These are phyloP conservation scores for Tiphia femorata DNA, from an alignment of 2,888 invertebrate genomes.

Conservation along the genomic window DNA sequence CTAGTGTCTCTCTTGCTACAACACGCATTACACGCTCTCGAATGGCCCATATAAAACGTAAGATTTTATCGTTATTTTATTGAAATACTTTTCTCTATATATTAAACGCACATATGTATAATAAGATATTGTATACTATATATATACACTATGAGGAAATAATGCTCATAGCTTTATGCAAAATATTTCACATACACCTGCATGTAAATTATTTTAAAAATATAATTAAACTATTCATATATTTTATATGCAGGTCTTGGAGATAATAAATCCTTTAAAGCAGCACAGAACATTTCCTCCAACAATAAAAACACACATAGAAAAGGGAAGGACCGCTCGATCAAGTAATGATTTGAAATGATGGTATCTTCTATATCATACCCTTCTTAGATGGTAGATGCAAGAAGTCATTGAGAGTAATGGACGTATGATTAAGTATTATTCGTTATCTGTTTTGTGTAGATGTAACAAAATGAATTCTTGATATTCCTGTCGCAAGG, in stretches of 20 bases:
- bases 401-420: slow-evolving; percentile 21
- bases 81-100: slow-evolving; percentile 13
- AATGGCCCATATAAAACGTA: slow-evolving; percentile 58
- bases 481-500: slow-evolving; percentile 52
- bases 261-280: slow-evolving; percentile 11
- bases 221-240: neutral
- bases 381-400: too few relatives aligned
- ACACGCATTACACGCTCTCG: slow-evolving; percentile 59
- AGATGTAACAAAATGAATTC: slow-evolving; percentile 40
- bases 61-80: slow-evolving; percentile 29
- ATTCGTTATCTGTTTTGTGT: slow-evolving; percentile 44
- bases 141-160: too few relatives aligned
- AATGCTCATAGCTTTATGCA: too few relatives aligned
- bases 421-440: slow-evolving; percentile 47
- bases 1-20: slow-evolving; percentile 22
- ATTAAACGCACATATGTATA: too few relatives aligned
- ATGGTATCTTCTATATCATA: too few relatives aligned
- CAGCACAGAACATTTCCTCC: slow-evolving; percentile 13
- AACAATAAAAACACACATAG: slow-evolving; percentile 26
- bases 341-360: neutral
- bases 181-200: too few relatives aligned
- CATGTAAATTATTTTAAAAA: too few relatives aligned
- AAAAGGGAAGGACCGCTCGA: slow-evolving; percentile 26
- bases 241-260: slow-evolving; percentile 31
- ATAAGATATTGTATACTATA: too few relatives aligned